Base-by-base conservation (phyloP, 2,888 invertebrate species). In the Stegana nigrithorax region DNA sequence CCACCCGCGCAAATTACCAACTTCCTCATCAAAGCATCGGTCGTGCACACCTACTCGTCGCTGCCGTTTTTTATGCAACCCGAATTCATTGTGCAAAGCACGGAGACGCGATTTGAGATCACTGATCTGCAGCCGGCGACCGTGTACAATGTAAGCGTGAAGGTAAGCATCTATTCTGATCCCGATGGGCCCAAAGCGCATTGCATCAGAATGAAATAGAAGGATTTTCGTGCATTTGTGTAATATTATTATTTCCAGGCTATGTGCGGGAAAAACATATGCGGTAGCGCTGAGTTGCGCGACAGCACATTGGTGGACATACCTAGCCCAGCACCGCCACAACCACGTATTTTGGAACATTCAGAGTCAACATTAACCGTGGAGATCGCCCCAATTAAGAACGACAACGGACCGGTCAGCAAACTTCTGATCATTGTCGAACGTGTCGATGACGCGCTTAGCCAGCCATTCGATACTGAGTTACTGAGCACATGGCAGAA, bases 351-450 rank as follows among this genome's bases (percentile, higher is more conserved):
- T 17, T 72, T 90, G 10, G 88, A 89, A 51, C 88, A 89, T 64
- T 88, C 87, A 17, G 89, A 89, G 6, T 88, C 88, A 10, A 89
- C 89, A 59, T 90, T 94, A 78, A 88, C 88, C 0, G 88, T 96
- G 4, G 88, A 89, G 69, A 87, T 96, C 27, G 88, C 89, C 8
- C 88, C 91, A 67, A 90, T 91, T 1, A 87, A 86, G 57, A 93
- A 94, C 83, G 89, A 91, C 45, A 92, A 92, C 80, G 95, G 95
- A 0, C 95, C 95, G 0, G 87, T 95, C 0, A 89, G 89, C 14
- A 88, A 89, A 72, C 93, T 95, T 74, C 88, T 91, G 74, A 86
- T 96, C 39, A 89, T 94, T 42, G 90, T 92, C 0, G 86, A 90
- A 42, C 75, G 75, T 39, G 90, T 95, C 0, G 89, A 93, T 26